phyloP scores from a whole-genome alignment of 2,113 vertebrate genomes.

The Sander vitreus region DNA sequence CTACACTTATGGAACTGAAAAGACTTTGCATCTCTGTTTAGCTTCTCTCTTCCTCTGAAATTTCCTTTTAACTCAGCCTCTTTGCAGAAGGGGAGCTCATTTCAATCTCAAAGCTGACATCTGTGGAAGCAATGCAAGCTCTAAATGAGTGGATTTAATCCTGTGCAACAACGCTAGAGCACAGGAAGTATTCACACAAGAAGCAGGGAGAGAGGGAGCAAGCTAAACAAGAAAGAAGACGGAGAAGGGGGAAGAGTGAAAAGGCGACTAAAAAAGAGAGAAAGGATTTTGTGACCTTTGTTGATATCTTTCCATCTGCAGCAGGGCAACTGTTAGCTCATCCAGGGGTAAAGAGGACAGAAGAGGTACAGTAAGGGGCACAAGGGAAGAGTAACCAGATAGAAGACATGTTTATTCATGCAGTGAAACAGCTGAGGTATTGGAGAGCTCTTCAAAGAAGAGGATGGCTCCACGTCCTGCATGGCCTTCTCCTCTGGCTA shows the following conservation, averaged over 20 bases:
- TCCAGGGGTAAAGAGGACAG: conserved; percentile 57
- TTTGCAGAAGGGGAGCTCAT: conserved; percentile 83
- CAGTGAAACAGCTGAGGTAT: conserved; percentile 70
- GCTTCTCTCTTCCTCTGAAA: conserved; percentile 69
- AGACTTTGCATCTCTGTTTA: conserved; percentile 68
- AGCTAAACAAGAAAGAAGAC: conserved; percentile 38
- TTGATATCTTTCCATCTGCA: conserved; percentile 56
- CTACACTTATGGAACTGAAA: conserved; percentile 58
- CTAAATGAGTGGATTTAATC: conserved; percentile 85
- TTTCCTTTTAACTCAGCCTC: conserved; percentile 77
- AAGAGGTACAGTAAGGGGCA: conserved; percentile 43
- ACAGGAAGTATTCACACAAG: conserved; percentile 68
- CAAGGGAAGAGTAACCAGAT: conserved; percentile 56
- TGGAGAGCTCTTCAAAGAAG: conserved; percentile 77
- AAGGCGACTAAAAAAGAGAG: conserved; percentile 40
- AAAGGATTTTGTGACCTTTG: conserved; percentile 57
- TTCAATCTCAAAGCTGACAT: conserved; percentile 88
- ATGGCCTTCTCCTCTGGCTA: conserved; percentile 80
- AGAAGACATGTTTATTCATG: conserved; percentile 75
- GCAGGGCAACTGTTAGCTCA: conserved; percentile 40
- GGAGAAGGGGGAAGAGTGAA: conserved; percentile 23
- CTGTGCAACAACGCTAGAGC: conserved; percentile 73
- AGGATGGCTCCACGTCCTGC: conserved; percentile 66
- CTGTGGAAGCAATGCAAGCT: conserved; percentile 80
- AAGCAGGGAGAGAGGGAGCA: conserved; percentile 47